Conservation (phyloP, 64 coral and sea anemone species). For the Actinia equina region DNA sequence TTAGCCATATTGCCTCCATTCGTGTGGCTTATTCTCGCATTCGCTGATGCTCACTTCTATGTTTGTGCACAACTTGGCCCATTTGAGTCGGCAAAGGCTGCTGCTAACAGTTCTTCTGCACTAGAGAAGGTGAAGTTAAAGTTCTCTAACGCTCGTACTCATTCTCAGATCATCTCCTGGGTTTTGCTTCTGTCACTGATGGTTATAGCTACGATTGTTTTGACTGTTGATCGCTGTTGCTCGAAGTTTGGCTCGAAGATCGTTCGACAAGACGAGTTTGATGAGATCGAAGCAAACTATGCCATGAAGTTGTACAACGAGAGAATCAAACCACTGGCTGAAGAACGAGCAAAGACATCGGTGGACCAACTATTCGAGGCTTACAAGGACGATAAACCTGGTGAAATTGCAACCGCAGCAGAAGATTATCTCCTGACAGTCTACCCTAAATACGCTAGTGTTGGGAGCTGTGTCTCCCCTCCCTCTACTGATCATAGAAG, state of each 20-base stretch:
- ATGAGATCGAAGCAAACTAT: conserved; percentile 62
- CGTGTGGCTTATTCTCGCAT: conserved; percentile 69
- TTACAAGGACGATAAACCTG: conserved; percentile 52
- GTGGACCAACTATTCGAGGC: conserved; percentile 52
- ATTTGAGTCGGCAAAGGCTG: conserved; percentile 11
- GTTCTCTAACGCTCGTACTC: conserved; percentile 44
- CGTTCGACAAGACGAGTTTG: conserved; percentile 37
- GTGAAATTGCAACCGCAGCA: conserved; percentile 6
- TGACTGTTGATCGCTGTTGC: conserved; percentile 47
- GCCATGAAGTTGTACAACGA: conserved; percentile 67
- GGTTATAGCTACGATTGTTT: conserved; percentile 32
- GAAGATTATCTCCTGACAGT: conserved; percentile 33
- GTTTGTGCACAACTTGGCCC: conserved; percentile 73
- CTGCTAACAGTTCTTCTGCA: conserved; percentile 30
- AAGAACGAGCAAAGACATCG: conserved; percentile 33
- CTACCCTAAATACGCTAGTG: conserved; percentile 51
- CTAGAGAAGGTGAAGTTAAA: conserved; percentile 23
- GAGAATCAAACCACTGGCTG: conserved; percentile 57
- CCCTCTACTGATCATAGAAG: neutral
- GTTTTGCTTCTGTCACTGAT: conserved; percentile 48
- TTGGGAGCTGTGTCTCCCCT: neutral
- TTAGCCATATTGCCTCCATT: conserved; percentile 62
- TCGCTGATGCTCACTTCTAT: conserved; percentile 68
- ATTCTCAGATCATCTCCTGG: conserved; percentile 76
- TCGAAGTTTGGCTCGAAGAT: conserved; percentile 42